Evolutionary conservation across 2,797 vertebrate genomes (phyloP), one percentile per base, ranked within the genome.

Genomic region (Ambastaia sidthimunki): DNA sequence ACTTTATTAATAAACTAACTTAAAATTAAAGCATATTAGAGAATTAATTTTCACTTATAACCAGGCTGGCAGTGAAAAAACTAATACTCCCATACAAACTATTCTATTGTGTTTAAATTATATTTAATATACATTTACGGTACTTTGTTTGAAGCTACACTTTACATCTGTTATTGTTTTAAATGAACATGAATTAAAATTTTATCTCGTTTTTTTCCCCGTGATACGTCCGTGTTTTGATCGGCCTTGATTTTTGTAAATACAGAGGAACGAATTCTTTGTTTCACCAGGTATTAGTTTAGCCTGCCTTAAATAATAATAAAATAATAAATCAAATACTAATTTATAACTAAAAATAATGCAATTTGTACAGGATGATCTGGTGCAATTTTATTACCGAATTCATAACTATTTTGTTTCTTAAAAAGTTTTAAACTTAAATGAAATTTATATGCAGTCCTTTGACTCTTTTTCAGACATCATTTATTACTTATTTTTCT

Each of bases 21-120:
- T 37, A 16, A 52, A 71, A 16, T 25, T 78, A 1, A 18, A 55
- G 18, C 60, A 44, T 44, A 63, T 44, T 50, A n/a, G 31, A 47
- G 12, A 12, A 50, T 73, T 50, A 41, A 68, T n/a, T 62, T 79
- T 47, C 28, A 37, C 57, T 79, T 11, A 63, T 83, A 41, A 23
- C 71, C 21, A 25, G 57, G 41, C 16, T 18, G 25, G 54, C 52
- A 57, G 18, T 52, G 31, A 63, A 59, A 59, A 21, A 47, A 60
- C 23, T 18, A 73, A 37, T 18, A 18, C 16, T 62, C 41, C 21
- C 12, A 44, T 69, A 69, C 41, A 74, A 74, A 23, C 23, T 21
- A 37, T n/a, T 0, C 44, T 15, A 31, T 18, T 21, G 47, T 31
- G 25, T 16, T 28, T 41, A 6, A 13, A 5, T 23, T 15, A 1